phyloP scores from a whole-genome alignment of 2,888 invertebrate species.

The Erpobdella octoculata region DNA sequence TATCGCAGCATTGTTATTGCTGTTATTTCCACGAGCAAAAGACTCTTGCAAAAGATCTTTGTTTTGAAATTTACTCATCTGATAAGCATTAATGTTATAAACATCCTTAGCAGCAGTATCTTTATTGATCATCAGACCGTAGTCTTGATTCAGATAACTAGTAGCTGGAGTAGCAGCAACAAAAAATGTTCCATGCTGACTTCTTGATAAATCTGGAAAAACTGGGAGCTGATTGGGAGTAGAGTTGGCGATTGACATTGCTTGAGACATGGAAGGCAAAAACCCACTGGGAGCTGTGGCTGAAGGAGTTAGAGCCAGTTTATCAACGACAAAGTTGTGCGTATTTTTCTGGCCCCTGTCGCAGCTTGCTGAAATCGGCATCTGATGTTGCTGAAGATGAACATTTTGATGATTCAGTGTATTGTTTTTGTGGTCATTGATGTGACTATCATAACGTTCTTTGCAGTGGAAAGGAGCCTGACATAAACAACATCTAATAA shows the following conservation, averaged over 20 bases:
- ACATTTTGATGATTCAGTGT: background rate
- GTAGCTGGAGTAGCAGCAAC: background rate
- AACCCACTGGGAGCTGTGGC: background rate
- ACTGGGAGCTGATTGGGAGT: background rate
- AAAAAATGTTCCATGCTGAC: constrained; percentile 5
- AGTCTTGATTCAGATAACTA: constrained; percentile 2
- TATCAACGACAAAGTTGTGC: constrained; percentile 16
- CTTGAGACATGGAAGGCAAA: constrained; percentile 9
- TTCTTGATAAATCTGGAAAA: background rate
- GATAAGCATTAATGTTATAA: background rate
- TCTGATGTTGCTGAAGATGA: constrained; percentile 9
- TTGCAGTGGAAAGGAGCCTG: constrained; percentile 16
- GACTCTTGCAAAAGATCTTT: background rate
- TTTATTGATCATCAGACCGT: background rate
- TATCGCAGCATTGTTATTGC: background rate
- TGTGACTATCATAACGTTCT: constrained; percentile 16
- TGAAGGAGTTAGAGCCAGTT: background rate
- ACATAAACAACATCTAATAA: constrained; percentile 18
- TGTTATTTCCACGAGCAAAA: background rate
- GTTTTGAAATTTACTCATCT: background rate
- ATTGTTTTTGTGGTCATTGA: constrained; percentile 9
- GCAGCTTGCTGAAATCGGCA: constrained; percentile 3
- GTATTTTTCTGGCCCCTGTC: background rate
- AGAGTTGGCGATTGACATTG: background rate
- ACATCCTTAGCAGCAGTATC: background rate